Evolutionary conservation across 2,113 vertebrate species (phyloP).

Genomic region (Channa maculata): DNA sequence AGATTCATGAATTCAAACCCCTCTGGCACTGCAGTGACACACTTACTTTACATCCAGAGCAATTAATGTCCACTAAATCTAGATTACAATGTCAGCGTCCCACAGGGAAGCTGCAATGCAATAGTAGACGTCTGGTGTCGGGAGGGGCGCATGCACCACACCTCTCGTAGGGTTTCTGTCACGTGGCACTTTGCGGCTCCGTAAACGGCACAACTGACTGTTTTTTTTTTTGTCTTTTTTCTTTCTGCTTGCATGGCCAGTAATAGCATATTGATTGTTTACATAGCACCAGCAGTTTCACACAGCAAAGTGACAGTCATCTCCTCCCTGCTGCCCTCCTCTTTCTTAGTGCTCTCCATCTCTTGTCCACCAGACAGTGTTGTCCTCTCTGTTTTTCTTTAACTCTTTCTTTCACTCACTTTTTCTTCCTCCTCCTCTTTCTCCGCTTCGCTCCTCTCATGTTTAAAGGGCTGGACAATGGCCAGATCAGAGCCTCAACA

Average conservation of each 20-base stretch:
- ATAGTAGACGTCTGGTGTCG: slow-evolving; percentile 23
- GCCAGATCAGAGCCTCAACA: slow-evolving; percentile 71
- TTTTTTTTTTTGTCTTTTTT: slow-evolving; percentile 50
- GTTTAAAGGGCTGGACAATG: slow-evolving; percentile 68
- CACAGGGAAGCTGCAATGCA: slow-evolving; percentile 51
- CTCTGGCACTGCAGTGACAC: slow-evolving; percentile 88
- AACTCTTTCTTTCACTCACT: slow-evolving; percentile 11
- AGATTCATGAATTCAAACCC: slow-evolving; percentile 89
- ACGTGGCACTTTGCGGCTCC: slow-evolving; percentile 40
- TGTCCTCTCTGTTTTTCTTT: slow-evolving; percentile 19
- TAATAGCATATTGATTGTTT: slow-evolving; percentile 82
- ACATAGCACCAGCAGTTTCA: slow-evolving; percentile 57
- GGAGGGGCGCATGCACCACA: slow-evolving; percentile 20
- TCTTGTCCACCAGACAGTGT: not conserved
- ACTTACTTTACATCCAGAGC: slow-evolving; percentile 93
- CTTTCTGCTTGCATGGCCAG: slow-evolving; percentile 65
- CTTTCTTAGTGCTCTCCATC: slow-evolving; percentile 15
- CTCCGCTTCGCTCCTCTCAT: slow-evolving; percentile 11
- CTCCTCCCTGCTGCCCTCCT: slow-evolving; percentile 35
- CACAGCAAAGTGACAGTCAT: slow-evolving; percentile 57
- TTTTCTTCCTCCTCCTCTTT: slow-evolving; percentile 5
- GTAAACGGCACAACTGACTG: slow-evolving; percentile 49
- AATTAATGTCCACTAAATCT: slow-evolving; percentile 92
- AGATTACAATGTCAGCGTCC: slow-evolving; percentile 81
- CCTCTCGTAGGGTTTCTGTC: slow-evolving; percentile 34